Conservation (phyloP, 30 jellyfish, hydroid and myxozoan genomes). For the Hydra vulgaris region DNA sequence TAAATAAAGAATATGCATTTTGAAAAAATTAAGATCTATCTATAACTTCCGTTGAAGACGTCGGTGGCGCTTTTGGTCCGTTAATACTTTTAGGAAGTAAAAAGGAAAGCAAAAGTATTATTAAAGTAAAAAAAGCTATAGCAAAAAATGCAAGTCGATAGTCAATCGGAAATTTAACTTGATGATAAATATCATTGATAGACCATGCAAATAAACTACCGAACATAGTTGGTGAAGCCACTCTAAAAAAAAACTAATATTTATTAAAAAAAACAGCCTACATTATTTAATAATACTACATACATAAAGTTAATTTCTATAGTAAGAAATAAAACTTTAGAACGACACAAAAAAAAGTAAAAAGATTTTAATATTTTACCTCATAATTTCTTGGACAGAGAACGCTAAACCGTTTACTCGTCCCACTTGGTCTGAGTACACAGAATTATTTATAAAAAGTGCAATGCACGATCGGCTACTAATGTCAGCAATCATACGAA, state of each 20-base stretch:
- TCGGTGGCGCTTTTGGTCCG: constrained; percentile 30
- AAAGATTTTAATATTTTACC: constrained; percentile 65
- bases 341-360: too few species aligned
- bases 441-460: constrained; percentile 77
- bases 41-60: background rate
- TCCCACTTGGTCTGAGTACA: constrained; percentile 62
- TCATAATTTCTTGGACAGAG: constrained; percentile 90
- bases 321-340: too few species aligned
- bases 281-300: too few species aligned
- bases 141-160: constrained; percentile 56
- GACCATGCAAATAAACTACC: constrained; percentile 92
- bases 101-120: constrained; percentile 27
- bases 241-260: too few species aligned
- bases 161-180: constrained; percentile 56
- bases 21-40: background rate
- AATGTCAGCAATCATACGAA: constrained; percentile 76
- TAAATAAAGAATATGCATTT: too few species aligned
- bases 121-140: constrained; percentile 28
- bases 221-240: constrained; percentile 87
- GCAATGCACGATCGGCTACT: constrained; percentile 83
- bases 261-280: too few species aligned
- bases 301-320: too few species aligned
- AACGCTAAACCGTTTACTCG: constrained; percentile 84
- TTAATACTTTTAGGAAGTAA: constrained; percentile 57
- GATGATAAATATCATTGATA: constrained; percentile 23